Evolutionary conservation across 2,113 vertebrate genomes (phyloP).

Genomic region (Oceanites oceanicus): DNA sequence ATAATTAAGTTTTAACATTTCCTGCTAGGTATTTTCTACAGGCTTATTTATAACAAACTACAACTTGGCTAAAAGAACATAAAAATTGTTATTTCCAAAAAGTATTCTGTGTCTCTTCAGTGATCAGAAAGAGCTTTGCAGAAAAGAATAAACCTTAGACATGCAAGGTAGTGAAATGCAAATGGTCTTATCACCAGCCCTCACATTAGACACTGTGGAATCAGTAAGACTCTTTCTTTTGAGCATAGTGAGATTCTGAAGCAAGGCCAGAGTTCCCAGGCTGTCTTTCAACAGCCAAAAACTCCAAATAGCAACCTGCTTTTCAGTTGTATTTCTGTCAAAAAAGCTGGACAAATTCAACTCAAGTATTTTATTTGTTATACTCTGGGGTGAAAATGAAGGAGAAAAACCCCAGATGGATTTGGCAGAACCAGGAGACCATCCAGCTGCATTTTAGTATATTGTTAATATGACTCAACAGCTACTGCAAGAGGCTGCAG

Average conservation of each 20-base stretch:
- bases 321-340: not conserved
- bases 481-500: not conserved
- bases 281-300: not conserved
- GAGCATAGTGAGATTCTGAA: not conserved
- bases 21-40: not conserved
- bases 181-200: not conserved
- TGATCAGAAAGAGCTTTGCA: not conserved
- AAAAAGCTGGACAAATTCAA: not conserved
- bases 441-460: not conserved
- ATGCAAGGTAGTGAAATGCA: not conserved
- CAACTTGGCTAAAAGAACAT: not conserved
- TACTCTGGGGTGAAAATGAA: not conserved
- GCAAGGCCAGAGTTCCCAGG: not conserved
- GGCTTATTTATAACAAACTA: not conserved
- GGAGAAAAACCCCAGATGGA: not conserved
- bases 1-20: not conserved
- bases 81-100: not conserved
- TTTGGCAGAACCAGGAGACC: not conserved
- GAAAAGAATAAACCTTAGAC: not conserved
- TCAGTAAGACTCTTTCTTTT: not conserved
- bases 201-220: not conserved
- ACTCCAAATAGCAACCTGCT: not conserved
- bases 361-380: not conserved
- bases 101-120: not conserved
- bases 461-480: not conserved